phyloP scores from a whole-genome alignment of 1,140 invertebrate genomes.

The Diachasmimorpha longicaudata region DNA sequence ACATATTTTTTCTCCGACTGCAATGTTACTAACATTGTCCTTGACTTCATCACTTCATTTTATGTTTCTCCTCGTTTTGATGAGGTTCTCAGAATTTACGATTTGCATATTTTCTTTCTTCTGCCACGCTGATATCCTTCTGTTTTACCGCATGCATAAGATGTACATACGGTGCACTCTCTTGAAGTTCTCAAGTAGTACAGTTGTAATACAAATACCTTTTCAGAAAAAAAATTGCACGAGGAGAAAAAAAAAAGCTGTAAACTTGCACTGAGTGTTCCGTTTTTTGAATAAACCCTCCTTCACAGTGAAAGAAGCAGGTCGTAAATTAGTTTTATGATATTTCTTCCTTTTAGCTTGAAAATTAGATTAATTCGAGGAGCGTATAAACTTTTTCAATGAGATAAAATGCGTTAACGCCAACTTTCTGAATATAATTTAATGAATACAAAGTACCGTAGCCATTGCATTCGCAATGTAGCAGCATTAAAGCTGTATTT shows the following conservation, averaged over 20 bases:
- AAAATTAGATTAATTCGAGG: neutral
- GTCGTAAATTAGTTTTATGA: neutral
- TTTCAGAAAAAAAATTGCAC: neutral
- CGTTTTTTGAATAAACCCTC: neutral
- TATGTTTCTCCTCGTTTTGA: neutral
- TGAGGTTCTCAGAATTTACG: neutral
- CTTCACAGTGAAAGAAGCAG: neutral
- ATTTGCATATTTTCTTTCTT: neutral
- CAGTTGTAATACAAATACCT: neutral
- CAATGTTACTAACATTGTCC: neutral
- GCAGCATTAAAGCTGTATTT: neutral
- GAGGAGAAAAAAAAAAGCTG: neutral
- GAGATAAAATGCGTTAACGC: neutral
- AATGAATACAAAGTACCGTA: neutral
- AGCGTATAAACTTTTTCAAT: constrained; percentile 2
- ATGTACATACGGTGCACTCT: neutral
- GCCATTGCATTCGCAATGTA: neutral
- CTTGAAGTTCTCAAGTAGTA: neutral
- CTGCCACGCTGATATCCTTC: neutral
- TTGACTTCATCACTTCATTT: neutral
- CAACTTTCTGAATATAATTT: neutral
- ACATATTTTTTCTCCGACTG: neutral
- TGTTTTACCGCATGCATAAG: neutral
- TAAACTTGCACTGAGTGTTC: neutral
- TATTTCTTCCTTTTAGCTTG: neutral